Percentiles rank a stretch among this genome's conserved stretches.
Conservation (phyloP, 2,113 vertebrate genomes). For the Peromyscus leucopus region DNA sequence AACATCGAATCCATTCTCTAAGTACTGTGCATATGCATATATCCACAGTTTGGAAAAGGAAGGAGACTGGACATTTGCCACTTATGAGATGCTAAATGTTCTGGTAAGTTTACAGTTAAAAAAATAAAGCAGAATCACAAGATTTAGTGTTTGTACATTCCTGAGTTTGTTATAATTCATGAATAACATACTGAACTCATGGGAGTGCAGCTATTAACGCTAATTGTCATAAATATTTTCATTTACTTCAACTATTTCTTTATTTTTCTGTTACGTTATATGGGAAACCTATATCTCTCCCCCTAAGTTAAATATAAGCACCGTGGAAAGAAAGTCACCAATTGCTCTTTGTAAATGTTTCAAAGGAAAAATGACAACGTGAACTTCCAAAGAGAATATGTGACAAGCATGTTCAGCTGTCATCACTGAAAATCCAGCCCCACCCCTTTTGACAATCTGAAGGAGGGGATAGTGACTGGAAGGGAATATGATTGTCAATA, state of each 20-base stretch:
- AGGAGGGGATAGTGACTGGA: background rate
- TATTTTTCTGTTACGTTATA: slow-evolving; percentile 26
- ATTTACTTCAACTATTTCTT: slow-evolving; percentile 27
- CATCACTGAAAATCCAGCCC: background rate
- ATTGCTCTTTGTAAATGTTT: slow-evolving; percentile 15
- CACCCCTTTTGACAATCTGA: background rate
- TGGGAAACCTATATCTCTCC: background rate
- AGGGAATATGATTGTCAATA: background rate
- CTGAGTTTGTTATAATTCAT: slow-evolving; percentile 8
- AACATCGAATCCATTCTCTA: slow-evolving; percentile 6
- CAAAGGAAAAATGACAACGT: background rate
- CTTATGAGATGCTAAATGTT: background rate
- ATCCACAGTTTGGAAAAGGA: background rate
- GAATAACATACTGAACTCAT: background rate
- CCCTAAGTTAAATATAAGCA: slow-evolving; percentile 49
- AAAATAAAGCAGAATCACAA: slow-evolving; percentile 27
- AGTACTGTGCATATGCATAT: background rate
- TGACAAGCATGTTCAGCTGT: background rate
- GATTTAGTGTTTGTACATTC: background rate
- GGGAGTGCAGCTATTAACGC: background rate
- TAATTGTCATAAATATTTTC: slow-evolving; percentile 47
- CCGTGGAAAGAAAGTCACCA: background rate
- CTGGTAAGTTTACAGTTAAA: background rate
- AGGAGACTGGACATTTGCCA: background rate
- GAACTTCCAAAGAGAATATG: background rate